Conservation (phyloP, 2,888 invertebrate species). For the Philereme vetulata region DNA sequence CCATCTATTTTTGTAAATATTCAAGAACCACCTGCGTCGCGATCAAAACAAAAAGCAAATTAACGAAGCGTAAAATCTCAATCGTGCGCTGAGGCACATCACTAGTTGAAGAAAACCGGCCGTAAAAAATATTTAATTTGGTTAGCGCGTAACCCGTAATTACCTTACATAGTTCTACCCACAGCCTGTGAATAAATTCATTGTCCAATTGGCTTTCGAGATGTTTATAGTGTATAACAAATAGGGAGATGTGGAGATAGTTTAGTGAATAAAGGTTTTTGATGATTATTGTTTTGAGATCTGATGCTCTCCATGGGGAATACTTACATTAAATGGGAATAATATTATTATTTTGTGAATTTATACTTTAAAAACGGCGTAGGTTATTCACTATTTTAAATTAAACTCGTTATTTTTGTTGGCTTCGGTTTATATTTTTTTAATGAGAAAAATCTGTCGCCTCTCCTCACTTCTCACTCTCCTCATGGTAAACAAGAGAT, state of each 20-base stretch:
- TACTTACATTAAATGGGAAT: too few species aligned
- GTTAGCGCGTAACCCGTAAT: slow-evolving; percentile 67
- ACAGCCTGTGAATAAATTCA: slow-evolving; percentile 58
- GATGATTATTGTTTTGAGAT: too few species aligned
- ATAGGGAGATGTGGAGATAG: slow-evolving; percentile 9
- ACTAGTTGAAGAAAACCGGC: slow-evolving; percentile 62
- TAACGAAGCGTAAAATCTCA: slow-evolving; percentile 31
- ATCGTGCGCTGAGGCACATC: slow-evolving; percentile 45
- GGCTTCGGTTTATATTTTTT: too few species aligned
- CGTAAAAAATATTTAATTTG: slow-evolving; percentile 76
- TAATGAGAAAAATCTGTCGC: too few species aligned
- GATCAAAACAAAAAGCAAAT: slow-evolving; percentile 26
- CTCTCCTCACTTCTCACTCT: too few species aligned
- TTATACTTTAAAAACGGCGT: too few species aligned
- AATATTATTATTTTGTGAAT: too few species aligned
- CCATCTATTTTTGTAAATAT: background rate
- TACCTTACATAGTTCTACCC: slow-evolving; percentile 64
- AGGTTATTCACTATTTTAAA: too few species aligned
- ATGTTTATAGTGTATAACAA: slow-evolving; percentile 33
- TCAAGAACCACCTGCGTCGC: slow-evolving; percentile 12
- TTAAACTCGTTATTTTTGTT: too few species aligned
- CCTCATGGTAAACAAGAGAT: too few species aligned
- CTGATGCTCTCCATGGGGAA: too few species aligned
- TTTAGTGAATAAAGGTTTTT: background rate
- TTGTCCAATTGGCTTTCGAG: slow-evolving; percentile 46